Base-by-base conservation (phyloP, 1,140 invertebrate genomes). In the Pemphigus obesinymphae region DNA sequence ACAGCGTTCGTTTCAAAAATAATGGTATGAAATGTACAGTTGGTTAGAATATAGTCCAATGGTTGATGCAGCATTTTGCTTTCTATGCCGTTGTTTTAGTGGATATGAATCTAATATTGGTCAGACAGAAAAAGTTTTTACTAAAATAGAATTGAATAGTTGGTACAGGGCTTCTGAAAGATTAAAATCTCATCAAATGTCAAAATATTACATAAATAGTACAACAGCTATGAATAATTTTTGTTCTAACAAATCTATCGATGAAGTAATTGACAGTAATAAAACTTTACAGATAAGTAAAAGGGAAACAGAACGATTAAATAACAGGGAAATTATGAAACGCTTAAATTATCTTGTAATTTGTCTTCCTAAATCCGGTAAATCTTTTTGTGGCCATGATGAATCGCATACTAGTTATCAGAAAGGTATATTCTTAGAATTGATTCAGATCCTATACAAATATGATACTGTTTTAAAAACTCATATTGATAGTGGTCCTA, bases 141-240 rank as follows among this genome's bases (percentile, higher is more conserved):
- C 61, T 63, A 34, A 29, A 63, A 63, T 29, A 34, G 61, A 29
- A 20, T 63, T 63, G 31, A 63, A 63, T 63, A 63, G 17, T 63
- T 63, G 61, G 61, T 63, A 34, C 7, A 34, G 29, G 29, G 61
- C 61, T 34, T 34, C n/a, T 58, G 26, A 58, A 58, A 58, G 53
- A 58, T 23, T 58, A 23, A 58, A 58, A 58, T 58, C n/a, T 58
- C 53, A 23, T 29, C 53, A 23, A 58, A 58, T 58, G 17, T 58
- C 53, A 58, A 29, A 63, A 63, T 29, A 17, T 34, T 29, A 63
- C 31, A 63, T 17, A 34, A 63, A 34, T 17, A 61, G 55, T 29
- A 31, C 7, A 63, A 63, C 29, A 87, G 96, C 17, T 50, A 50
- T 50, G 3, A 50, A 50, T 50, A 20, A 40, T 40, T 40, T 40